These are phyloP conservation scores for Margaritifera margaritifera DNA, from an alignment of 2,888 invertebrate species.

Conservation along the genomic window DNA sequence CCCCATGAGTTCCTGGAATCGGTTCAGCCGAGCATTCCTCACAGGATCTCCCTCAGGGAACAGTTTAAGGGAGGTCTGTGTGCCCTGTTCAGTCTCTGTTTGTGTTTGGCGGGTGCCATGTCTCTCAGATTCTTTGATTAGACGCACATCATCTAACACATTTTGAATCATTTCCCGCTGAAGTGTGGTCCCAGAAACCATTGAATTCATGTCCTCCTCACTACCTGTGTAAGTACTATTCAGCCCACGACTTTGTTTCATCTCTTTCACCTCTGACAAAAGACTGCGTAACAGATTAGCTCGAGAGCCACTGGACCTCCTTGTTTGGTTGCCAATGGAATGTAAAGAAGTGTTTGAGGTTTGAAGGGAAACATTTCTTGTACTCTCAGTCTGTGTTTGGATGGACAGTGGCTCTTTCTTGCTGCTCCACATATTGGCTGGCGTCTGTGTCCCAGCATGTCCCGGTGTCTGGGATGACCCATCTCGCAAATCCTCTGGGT, in stretches of 20 bases:
- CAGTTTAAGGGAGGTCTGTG: slow-evolving; percentile 57
- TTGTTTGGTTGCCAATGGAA: slow-evolving; percentile 60
- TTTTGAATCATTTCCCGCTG: slow-evolving; percentile 51
- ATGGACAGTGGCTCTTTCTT: slow-evolving; percentile 41
- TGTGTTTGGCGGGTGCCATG: slow-evolving; percentile 54
- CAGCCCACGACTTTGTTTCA: slow-evolving; percentile 59
- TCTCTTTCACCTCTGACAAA: slow-evolving; percentile 61
- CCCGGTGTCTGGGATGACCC: slow-evolving; percentile 60
- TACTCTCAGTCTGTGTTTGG: slow-evolving; percentile 51
- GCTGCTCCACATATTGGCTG: slow-evolving; percentile 36
- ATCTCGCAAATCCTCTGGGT: slow-evolving; percentile 57
- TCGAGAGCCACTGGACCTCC: slow-evolving; percentile 51
- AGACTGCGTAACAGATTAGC: slow-evolving; percentile 57
- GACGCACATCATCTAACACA: slow-evolving; percentile 54
- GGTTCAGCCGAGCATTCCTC: slow-evolving; percentile 50
- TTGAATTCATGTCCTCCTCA: slow-evolving; percentile 47
- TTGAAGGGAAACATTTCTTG: slow-evolving; percentile 34
- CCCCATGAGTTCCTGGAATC: slow-evolving; percentile 55
- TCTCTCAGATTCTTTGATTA: slow-evolving; percentile 48
- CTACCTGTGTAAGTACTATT: slow-evolving; percentile 43
- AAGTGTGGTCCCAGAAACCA: slow-evolving; percentile 51
- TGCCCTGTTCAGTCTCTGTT: slow-evolving; percentile 56
- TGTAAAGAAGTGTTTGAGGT: slow-evolving; percentile 56
- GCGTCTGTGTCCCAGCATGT: slow-evolving; percentile 61
- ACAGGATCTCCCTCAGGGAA: slow-evolving; percentile 58